Percentiles rank a stretch among this genome's conserved stretches.
phyloP scores from a whole-genome alignment of 1,140 invertebrate genomes.

The Caenorhabditis brenneri region DNA sequence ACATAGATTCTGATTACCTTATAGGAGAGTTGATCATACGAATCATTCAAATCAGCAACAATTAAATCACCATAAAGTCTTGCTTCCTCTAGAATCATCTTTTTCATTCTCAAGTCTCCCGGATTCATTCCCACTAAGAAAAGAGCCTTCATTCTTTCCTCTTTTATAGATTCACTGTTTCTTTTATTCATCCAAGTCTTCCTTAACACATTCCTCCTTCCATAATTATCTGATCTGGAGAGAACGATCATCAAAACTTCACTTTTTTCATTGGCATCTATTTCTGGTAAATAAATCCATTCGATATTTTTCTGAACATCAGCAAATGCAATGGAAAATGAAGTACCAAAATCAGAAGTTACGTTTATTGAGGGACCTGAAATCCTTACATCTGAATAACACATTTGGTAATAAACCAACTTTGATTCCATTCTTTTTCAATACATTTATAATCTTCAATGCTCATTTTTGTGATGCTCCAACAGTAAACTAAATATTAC shows the following conservation, averaged over 20 bases:
- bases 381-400: not conserved
- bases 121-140: not conserved
- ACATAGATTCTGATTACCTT: not conserved
- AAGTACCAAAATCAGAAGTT: not conserved
- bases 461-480: too few relatives aligned
- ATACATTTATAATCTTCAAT: too few relatives aligned
- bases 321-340: not conserved
- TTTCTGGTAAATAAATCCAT: not conserved
- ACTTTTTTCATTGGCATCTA: not conserved
- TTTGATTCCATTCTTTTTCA: not conserved
- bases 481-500: too few relatives aligned
- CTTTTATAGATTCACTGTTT: not conserved
- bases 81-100: not conserved
- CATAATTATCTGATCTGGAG: not conserved
- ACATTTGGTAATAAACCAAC: not conserved
- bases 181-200: slow-evolving; percentile 2
- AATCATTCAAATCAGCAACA: not conserved
- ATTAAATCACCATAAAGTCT: not conserved
- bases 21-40: not conserved
- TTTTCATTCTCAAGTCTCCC: not conserved
- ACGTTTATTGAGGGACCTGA: not conserved
- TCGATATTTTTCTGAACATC: not conserved
- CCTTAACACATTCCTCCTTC: not conserved
- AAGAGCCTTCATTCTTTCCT: not conserved
- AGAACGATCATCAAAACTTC: not conserved